Evolutionary conservation across 2,888 invertebrate genomes (phyloP).

Genomic region (Vandiemenella viatica): DNA sequence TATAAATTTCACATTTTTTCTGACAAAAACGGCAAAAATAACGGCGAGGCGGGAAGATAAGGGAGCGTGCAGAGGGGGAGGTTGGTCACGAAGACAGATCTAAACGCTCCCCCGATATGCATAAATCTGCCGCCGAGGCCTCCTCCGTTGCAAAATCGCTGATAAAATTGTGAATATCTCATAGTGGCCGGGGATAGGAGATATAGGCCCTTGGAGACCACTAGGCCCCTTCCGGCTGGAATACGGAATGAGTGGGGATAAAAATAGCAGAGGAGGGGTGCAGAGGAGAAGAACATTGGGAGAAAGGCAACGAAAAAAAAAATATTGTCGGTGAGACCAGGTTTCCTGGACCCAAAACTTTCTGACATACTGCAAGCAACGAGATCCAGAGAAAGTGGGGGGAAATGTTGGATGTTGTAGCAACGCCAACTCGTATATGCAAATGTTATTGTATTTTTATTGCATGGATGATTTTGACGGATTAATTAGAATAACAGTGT

Average conservation of each 20-base stretch:
- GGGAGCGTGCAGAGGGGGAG: neutral
- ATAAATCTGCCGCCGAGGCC: conserved; percentile 10
- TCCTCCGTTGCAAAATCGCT: conserved; percentile 7
- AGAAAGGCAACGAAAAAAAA: too few relatives aligned
- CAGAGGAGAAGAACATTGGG: neutral
- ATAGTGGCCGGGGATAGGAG: conserved; percentile 7
- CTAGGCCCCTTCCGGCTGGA: conserved; percentile 2
- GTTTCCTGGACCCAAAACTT: too few relatives aligned
- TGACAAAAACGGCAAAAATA: conserved; percentile 6
- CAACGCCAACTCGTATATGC: too few relatives aligned
- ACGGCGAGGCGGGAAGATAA: neutral
- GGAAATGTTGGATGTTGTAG: too few relatives aligned
- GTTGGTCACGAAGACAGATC: conserved; percentile 8
- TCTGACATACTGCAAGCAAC: too few relatives aligned
- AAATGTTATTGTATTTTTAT: too few relatives aligned
- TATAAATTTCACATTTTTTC: conserved; percentile 11
- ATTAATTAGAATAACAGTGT: too few relatives aligned
- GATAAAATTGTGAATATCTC: conserved; percentile 12
- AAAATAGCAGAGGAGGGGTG: neutral
- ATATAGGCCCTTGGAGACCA: conserved; percentile 7
- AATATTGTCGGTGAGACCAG: too few relatives aligned
- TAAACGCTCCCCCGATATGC: conserved; percentile 12
- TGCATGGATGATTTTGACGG: too few relatives aligned
- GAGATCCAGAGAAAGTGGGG: too few relatives aligned
- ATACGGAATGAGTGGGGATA: neutral